Evolutionary conservation across 2,797 vertebrate species (phyloP), one percentile per base, ranked within the genome.

Genomic region (Euthynnus affinis): DNA sequence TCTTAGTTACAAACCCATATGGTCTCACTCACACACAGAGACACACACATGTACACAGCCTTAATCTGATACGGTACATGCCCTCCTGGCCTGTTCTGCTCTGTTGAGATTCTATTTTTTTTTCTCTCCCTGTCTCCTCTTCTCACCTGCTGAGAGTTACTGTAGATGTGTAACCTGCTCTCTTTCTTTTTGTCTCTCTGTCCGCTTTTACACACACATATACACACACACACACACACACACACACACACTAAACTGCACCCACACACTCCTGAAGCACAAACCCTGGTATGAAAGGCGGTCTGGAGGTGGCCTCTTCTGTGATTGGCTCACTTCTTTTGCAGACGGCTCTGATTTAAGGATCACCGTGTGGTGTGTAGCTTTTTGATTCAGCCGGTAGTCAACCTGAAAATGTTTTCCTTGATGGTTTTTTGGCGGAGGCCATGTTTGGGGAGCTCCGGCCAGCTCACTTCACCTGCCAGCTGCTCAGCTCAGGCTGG

Each of bases 361-460:
- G 71, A 72, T 78, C 46, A n/a, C 32, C 56, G 62, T 20, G 63
- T 20, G 63, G 71, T 71, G 80, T 81, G 80, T 80, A 46, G 87
- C 76, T 65, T 90, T 92, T 87, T 88, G 84, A 88, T 92, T 90
- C 80, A 63, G 82, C 82, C 85, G 84, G 58, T 88, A 89, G 83
- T 92, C 86, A 80, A 89, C 84, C 87, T 88, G 87, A 91, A 87
- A 91, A 89, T 89, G 83, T 92, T 91, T 90, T 88, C 71, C 81
- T 82, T 90, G 78, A 89, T 88, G 82, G 48, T 84, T 87, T 89
- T 86, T 87, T 92, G 88, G 88, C 87, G 83, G 65, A 80, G 72
- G 64, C 83, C 80, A 40, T 84, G 83, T 84, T 75, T 29, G 49
- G 63, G 68, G 65, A 78, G 65, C 67, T 72, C 32, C 2, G 64